Conservation (phyloP, 2,888 invertebrate species). For the Cecidostiba fungosa region DNA sequence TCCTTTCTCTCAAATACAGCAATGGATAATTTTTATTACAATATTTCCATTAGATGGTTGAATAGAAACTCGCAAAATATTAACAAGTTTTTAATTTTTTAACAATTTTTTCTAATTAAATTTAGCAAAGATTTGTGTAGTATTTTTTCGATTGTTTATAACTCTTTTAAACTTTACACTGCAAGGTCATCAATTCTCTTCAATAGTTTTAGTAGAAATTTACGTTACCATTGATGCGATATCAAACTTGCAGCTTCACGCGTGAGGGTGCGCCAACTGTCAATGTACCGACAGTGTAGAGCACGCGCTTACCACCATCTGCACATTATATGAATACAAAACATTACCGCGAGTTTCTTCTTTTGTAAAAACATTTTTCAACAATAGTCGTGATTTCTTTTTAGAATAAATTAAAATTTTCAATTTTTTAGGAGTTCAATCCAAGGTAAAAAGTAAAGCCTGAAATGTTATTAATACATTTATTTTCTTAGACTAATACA, state of each 20-base stretch:
- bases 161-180: not conserved
- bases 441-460: not conserved
- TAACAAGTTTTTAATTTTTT: no score
- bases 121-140: no score
- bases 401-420: not conserved
- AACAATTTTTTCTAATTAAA: no score
- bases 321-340: not conserved
- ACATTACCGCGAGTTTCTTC: not conserved
- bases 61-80: not conserved
- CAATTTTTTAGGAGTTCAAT: not conserved
- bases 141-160: not conserved
- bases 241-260: not conserved
- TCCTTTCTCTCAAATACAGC: not conserved
- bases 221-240: constrained; percentile 3
- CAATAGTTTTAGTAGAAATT: not conserved
- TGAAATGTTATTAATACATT: constrained; percentile 54
- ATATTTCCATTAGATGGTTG: not conserved
- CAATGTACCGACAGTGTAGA: constrained; percentile 7
- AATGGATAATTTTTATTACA: not conserved
- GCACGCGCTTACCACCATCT: not conserved
- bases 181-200: not conserved
- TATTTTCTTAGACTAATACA: constrained; percentile 61
- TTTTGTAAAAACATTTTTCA: not conserved
- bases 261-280: constrained; percentile 36
- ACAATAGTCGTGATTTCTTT: not conserved